phyloP scores from a whole-genome alignment of 2,888 invertebrate species.

The Conchocele bisecta region DNA sequence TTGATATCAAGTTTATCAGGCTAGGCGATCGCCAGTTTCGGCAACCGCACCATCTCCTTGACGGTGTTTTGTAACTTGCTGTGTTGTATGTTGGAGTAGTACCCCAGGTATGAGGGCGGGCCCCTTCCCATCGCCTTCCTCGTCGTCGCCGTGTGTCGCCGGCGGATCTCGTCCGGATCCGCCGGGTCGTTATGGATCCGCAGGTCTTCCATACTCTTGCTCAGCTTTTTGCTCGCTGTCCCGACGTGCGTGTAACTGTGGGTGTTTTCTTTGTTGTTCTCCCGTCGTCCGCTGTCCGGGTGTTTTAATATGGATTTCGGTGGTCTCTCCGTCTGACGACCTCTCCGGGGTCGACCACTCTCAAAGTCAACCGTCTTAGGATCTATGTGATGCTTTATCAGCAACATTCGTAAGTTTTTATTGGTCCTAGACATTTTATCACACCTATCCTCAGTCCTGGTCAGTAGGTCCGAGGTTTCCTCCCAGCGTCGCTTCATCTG shows the following conservation, averaged over 20 bases:
- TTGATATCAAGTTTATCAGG: no score
- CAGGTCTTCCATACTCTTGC: slow-evolving; percentile 37
- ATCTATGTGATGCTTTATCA: slow-evolving; percentile 54
- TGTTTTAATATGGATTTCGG: slow-evolving; percentile 40
- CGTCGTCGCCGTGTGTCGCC: slow-evolving; percentile 17
- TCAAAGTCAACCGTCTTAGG: slow-evolving; percentile 55
- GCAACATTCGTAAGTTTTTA: slow-evolving; percentile 47
- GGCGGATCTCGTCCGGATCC: slow-evolving; percentile 20
- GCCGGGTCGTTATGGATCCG: slow-evolving; percentile 19
- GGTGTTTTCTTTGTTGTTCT: slow-evolving; percentile 2
- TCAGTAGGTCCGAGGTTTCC: slow-evolving; percentile 26
- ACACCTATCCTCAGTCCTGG: slow-evolving; percentile 46
- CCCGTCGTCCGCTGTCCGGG: background rate
- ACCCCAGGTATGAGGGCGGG: slow-evolving; percentile 55
- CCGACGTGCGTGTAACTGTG: slow-evolving; percentile 26
- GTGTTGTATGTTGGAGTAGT: slow-evolving; percentile 54
- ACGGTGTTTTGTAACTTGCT: slow-evolving; percentile 15
- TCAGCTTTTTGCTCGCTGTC: slow-evolving; percentile 4
- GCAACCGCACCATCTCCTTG: slow-evolving; percentile 29
- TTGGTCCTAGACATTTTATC: slow-evolving; percentile 46
- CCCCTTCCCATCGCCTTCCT: slow-evolving; percentile 51
- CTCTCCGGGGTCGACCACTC: slow-evolving; percentile 39
- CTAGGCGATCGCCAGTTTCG: slow-evolving; percentile 37
- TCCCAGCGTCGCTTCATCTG: slow-evolving; percentile 44
- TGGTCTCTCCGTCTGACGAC: slow-evolving; percentile 21